phyloP scores from a whole-genome alignment of 2,113 vertebrate species.

The Cichladusa arquata region DNA sequence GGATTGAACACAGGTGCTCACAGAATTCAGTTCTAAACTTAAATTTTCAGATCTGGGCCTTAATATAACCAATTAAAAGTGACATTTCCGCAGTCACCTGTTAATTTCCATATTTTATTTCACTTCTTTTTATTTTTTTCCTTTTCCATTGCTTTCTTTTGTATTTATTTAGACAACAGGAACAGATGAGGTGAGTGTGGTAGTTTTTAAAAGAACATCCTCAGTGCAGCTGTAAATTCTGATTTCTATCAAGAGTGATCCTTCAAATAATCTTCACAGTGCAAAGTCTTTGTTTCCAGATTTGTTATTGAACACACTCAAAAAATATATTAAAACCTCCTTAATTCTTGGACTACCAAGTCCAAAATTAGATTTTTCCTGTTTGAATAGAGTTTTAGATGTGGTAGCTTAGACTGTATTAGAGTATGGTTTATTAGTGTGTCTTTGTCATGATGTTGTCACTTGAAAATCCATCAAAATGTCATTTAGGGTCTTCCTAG shows the following conservation, averaged over 20 bases:
- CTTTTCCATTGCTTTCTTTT: constrained; percentile 5
- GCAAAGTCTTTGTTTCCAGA: neutral
- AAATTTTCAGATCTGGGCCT: neutral
- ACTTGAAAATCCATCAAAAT: neutral
- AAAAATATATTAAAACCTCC: neutral
- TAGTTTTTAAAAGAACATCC: neutral
- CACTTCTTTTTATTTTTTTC: neutral
- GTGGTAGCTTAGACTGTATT: neutral
- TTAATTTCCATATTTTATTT: neutral
- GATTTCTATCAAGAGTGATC: neutral
- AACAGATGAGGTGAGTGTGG: constrained; percentile 48
- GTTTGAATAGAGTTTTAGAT: neutral
- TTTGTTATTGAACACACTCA: neutral
- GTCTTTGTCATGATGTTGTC: neutral
- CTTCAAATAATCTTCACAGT: neutral
- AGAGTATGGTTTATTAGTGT: neutral
- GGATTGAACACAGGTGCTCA: neutral
- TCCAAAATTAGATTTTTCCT: neutral
- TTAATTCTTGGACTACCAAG: neutral
- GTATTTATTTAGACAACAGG: constrained; percentile 29
- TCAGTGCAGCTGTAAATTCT: neutral
- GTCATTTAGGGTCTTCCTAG: neutral
- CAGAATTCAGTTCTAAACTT: neutral
- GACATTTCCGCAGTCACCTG: neutral
- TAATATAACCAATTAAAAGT: neutral